phyloP scores from a whole-genome alignment of 2,797 vertebrate genomes.

The Cossypha polioptera region DNA sequence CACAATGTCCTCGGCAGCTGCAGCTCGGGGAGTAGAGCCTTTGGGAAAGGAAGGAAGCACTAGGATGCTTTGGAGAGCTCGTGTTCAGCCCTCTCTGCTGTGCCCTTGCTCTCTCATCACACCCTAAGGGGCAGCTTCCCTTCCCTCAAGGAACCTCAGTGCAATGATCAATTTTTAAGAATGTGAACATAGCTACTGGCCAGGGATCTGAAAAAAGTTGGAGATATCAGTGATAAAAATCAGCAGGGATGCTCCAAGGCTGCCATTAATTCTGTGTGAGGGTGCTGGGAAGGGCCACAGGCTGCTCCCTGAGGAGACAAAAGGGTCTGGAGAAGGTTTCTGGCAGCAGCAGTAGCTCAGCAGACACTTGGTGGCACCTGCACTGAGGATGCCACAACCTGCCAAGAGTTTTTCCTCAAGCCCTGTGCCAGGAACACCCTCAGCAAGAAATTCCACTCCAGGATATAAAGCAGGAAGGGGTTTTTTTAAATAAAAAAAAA shows the following conservation, averaged over 20 bases:
- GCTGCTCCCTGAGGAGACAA: not conserved
- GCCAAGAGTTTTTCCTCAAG: not conserved
- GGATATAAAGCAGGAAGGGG: not conserved
- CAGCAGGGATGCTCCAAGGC: not conserved
- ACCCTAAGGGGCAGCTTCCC: not conserved
- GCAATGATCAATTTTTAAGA: not conserved
- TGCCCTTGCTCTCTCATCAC: no score
- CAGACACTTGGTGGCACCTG: not conserved
- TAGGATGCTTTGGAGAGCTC: not conserved
- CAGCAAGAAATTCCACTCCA: not conserved
- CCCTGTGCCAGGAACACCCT: not conserved
- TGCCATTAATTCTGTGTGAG: not conserved
- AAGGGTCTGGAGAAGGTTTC: not conserved
- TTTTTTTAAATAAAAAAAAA: not conserved
- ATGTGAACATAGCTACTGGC: fast-evolving
- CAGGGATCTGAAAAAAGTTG: not conserved
- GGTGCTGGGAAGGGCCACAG: not conserved
- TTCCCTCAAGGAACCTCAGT: not conserved
- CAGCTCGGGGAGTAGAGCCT: not conserved
- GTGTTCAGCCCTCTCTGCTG: not conserved
- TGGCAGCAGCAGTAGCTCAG: not conserved
- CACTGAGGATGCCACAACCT: not conserved
- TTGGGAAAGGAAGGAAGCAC: not conserved
- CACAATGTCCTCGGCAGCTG: not conserved
- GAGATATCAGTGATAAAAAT: not conserved